Base-by-base conservation (phyloP, 2,797 vertebrate genomes). In the Kryptolebias ocellatus region DNA sequence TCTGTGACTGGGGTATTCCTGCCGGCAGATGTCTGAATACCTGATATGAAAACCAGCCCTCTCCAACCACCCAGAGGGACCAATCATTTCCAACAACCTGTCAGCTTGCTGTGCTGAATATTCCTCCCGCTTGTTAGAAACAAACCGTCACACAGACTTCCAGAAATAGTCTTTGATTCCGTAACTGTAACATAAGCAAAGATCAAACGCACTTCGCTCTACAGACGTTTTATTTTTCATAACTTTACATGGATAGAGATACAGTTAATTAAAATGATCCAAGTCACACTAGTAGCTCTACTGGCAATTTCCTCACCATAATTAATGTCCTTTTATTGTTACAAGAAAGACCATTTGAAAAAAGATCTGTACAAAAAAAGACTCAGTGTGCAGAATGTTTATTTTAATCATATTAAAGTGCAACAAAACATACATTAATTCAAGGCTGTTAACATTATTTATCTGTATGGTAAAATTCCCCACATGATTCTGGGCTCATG, bases 41-140 rank as follows among this genome's bases (percentile, higher is more conserved):
- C 68, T 80, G 78, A 90, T 81, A 51, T 51, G 57, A 10, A 83
- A 84, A 86, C 71, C 75, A 52, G 76, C 83, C 70, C 66, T 64
- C 74, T 68, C 68, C 52, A 66, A 71, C 79, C 78, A 78, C 89
- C 88, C 90, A 84, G 78, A 81, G 91, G 91, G 88, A 92, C 86
- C 89, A 90, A 92, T 90, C 90, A 91, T 84, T 84, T 85, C 74
- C 78, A 72, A 86, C 85, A 90, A 77, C 76, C 82, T 89, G 86
- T 87, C 87, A 78, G 75, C 66, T 54, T 45, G 70, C 83, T 72
- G 68, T 64, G 59, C 83, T 74, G 76, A 88, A 79, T 77, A 75
- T 80, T 82, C 74, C 70, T 84, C 61, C 73, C 49, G 66, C 73
- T 64, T 51, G 53, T 70, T 34, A 18, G 17, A 81, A 74, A 78